Conservation (phyloP, 2,797 vertebrate species). For the Eulemur coronatus region DNA sequence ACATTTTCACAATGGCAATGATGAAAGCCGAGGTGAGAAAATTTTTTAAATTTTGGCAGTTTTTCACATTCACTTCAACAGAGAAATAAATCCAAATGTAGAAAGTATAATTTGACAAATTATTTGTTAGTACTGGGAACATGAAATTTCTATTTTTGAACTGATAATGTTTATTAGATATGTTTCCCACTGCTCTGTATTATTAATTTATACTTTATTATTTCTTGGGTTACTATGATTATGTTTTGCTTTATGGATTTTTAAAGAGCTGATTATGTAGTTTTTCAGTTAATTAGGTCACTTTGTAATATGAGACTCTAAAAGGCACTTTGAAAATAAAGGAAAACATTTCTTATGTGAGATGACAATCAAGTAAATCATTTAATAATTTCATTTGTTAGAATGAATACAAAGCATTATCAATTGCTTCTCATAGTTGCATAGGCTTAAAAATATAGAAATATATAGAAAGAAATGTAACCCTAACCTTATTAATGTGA, state of each 20-base stretch:
- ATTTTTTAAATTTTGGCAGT: neutral
- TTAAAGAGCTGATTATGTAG: constrained; percentile 58
- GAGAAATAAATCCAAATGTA: constrained; percentile 26
- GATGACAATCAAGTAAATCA: constrained; percentile 32
- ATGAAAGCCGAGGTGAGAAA: constrained; percentile 39
- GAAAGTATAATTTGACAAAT: constrained; percentile 18
- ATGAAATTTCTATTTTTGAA: constrained; percentile 58
- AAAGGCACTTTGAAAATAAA: constrained; percentile 60
- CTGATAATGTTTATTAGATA: constrained; percentile 53
- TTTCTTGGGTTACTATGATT: constrained; percentile 48
- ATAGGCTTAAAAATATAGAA: constrained; percentile 43
- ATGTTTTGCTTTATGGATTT: constrained; percentile 59
- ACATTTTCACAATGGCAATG: neutral
- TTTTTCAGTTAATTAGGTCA: constrained; percentile 66
- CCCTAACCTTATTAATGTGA: neutral
- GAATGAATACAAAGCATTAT: neutral
- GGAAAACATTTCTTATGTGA: constrained; percentile 31
- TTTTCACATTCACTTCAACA: constrained; percentile 36
- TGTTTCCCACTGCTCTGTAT: constrained; percentile 52
- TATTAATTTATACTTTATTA: constrained; percentile 68
- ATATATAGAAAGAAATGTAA: constrained; percentile 3
- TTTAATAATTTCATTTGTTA: constrained; percentile 52
- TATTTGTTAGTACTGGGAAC: neutral
- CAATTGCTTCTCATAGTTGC: neutral
- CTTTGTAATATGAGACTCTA: constrained; percentile 45